Percentiles rank a stretch among this genome's conserved stretches.
phyloP scores from a whole-genome alignment of 2,888 invertebrate genomes.

The Rhaphigaster nebulosa region DNA sequence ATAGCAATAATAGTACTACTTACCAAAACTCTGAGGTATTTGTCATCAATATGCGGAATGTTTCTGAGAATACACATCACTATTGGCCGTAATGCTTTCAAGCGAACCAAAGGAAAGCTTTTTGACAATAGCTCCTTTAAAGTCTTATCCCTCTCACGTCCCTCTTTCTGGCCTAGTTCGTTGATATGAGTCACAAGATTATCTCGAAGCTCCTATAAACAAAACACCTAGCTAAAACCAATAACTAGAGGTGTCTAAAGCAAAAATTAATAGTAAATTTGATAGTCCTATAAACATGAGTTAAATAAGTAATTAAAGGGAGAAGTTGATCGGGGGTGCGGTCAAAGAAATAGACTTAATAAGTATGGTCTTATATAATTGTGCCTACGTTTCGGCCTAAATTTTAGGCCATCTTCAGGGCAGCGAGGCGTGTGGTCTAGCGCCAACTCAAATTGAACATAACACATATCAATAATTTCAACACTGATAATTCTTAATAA shows the following conservation, averaged over 20 bases:
- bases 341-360: too few species aligned
- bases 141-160: constrained; percentile 83
- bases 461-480: too few species aligned
- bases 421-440: too few species aligned
- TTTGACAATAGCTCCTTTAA: constrained; percentile 90
- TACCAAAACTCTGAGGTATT: constrained; percentile 83
- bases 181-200: constrained; percentile 85
- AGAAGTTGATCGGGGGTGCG: too few species aligned
- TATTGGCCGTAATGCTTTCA: constrained; percentile 90
- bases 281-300: not conserved
- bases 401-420: too few species aligned
- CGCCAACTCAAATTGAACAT: too few species aligned
- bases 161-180: constrained; percentile 83
- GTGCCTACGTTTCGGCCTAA: too few species aligned
- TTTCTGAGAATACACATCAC: constrained; percentile 95
- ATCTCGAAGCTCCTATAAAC: constrained; percentile 75
- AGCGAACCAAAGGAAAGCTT: constrained; percentile 94
- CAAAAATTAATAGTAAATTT: not conserved
- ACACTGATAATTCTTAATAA: too few species aligned
- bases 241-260: not conserved
- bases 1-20: constrained; percentile 60
- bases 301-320: too few species aligned
- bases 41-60: constrained; percentile 93
- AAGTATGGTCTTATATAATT: too few species aligned
- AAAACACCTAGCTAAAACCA: constrained; percentile 53